Conservation (phyloP, 2,797 vertebrate genomes). For the Gymnothorax javanicus region DNA sequence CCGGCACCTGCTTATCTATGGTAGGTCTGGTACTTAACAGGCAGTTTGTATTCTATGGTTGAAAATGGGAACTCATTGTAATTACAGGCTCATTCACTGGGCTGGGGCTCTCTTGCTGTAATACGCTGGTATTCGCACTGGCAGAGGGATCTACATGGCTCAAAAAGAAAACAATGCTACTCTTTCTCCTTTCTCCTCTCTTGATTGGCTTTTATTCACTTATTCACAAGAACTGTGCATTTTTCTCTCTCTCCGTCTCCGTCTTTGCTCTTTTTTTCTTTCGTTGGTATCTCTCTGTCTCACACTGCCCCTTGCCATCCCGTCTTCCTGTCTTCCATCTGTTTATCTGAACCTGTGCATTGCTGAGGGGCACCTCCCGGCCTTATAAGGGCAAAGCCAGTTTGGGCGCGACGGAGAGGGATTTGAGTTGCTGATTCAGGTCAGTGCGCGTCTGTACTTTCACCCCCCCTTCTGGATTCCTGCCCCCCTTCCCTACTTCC, state of each 20-base stretch:
- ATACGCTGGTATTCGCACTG: slow-evolving; percentile 27
- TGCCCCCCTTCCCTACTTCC: slow-evolving; percentile 22
- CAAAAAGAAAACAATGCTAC: not conserved
- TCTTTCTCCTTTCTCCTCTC: not conserved
- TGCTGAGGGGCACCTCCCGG: slow-evolving; percentile 47
- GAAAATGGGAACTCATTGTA: slow-evolving; percentile 9
- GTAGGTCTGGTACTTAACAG: not conserved
- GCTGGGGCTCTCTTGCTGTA: slow-evolving; percentile 28
- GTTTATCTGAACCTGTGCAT: slow-evolving; percentile 40
- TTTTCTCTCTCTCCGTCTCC: slow-evolving; percentile 26
- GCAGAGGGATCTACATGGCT: not conserved
- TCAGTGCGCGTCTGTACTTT: slow-evolving; percentile 57
- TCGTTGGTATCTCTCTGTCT: not conserved
- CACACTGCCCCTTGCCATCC: not conserved
- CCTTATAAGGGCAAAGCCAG: slow-evolving; percentile 70
- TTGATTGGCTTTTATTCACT: not conserved
- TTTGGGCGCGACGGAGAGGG: slow-evolving; percentile 48
- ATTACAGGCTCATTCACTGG: too few relatives aligned
- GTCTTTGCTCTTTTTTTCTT: not conserved
- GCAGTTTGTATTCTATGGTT: slow-evolving; percentile 36
- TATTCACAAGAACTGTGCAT: slow-evolving; percentile 1
- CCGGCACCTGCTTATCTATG: too few relatives aligned
- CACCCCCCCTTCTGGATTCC: slow-evolving; percentile 56
- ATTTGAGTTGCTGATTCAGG: slow-evolving; percentile 59
- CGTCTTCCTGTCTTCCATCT: not conserved